phyloP scores from a whole-genome alignment of 1,140 invertebrate species.

The Chrysomallon squamiferum region DNA sequence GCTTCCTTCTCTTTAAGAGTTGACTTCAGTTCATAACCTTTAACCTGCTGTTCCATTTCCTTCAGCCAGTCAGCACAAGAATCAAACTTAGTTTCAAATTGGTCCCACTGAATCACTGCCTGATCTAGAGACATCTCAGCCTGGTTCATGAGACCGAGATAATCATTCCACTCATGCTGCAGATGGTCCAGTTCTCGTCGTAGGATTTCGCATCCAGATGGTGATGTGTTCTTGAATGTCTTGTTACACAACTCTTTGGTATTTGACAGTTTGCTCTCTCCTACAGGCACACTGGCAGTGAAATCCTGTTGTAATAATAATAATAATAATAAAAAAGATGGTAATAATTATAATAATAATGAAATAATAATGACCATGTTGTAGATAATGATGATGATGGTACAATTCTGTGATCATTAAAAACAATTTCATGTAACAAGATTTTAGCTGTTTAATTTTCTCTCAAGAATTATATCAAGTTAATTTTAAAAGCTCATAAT shows the following conservation, averaged over 20 bases:
- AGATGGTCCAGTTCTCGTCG: constrained; percentile 75
- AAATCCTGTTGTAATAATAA: no score
- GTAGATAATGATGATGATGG: no score
- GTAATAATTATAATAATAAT: no score
- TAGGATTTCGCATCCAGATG: constrained; percentile 68
- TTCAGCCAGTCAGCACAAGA: constrained; percentile 84
- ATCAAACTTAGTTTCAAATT: constrained; percentile 84
- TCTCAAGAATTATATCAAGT: no score
- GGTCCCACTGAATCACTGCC: constrained; percentile 82
- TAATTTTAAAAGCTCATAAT: no score
- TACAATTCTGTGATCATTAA: no score
- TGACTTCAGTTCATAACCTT: constrained; percentile 83
- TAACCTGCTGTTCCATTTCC: constrained; percentile 80
- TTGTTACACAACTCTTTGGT: constrained; percentile 73
- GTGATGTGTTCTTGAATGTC: constrained; percentile 83
- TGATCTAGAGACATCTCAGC: constrained; percentile 70
- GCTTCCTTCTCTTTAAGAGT: constrained; percentile 81
- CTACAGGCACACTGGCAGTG: constrained; percentile 74
- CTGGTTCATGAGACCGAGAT: constrained; percentile 47
- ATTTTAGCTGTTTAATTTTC: no score
- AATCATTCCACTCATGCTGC: constrained; percentile 69
- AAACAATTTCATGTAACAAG: no score
- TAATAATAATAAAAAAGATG: no score
- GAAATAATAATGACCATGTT: no score
- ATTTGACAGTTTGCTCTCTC: constrained; percentile 74